Percentiles rank a stretch among this genome's conserved stretches.
phyloP scores from a whole-genome alignment of 1,140 invertebrate genomes.

The Diorhabda sublineata region DNA sequence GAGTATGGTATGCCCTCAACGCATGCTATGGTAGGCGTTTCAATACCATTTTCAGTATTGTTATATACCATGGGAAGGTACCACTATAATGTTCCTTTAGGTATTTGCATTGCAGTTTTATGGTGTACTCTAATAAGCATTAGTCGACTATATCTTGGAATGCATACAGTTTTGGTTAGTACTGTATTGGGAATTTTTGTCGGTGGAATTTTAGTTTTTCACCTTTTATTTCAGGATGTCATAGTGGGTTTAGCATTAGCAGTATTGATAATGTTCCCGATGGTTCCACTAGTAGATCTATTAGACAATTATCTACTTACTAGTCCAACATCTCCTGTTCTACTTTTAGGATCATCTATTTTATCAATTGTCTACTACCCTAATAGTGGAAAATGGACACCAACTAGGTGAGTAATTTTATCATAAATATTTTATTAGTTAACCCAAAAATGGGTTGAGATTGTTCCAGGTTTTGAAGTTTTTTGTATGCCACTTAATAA shows the following conservation, averaged over 20 bases:
- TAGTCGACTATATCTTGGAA: slow-evolving; percentile 85
- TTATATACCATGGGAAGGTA: slow-evolving; percentile 78
- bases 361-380: slow-evolving; percentile 68
- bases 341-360: slow-evolving; percentile 61
- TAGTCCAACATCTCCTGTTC: slow-evolving; percentile 60
- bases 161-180: slow-evolving; percentile 82
- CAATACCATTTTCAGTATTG: slow-evolving; percentile 80
- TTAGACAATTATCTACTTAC: slow-evolving; percentile 71
- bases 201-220: background rate
- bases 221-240: slow-evolving; percentile 65
- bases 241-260: slow-evolving; percentile 68
- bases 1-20: slow-evolving; percentile 94
- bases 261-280: slow-evolving; percentile 60
- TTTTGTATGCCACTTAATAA: too few species aligned
- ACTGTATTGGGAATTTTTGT: too few species aligned
- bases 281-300: slow-evolving; percentile 69
- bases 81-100: slow-evolving; percentile 61
- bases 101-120: slow-evolving; percentile 52
- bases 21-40: slow-evolving; percentile 85
- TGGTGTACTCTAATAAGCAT: slow-evolving; percentile 77
- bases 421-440: too few species aligned
- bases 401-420: slow-evolving; percentile 60
- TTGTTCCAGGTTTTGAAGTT: too few species aligned
- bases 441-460: too few species aligned
- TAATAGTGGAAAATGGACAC: slow-evolving; percentile 73